Evolutionary conservation across 2,797 vertebrate species (phyloP).

Genomic region (Semaprochilodus insignis): DNA sequence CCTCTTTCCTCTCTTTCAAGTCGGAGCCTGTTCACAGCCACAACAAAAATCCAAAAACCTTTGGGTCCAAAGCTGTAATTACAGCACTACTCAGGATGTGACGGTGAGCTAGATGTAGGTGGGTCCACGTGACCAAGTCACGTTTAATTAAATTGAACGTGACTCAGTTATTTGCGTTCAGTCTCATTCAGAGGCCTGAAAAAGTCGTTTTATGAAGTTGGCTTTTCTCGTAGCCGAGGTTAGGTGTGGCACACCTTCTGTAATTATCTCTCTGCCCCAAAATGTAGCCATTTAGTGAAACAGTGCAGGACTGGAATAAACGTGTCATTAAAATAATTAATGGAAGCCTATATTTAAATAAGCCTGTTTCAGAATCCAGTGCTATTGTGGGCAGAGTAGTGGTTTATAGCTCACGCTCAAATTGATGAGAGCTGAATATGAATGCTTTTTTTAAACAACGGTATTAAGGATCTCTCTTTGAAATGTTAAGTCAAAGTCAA

Average conservation of each 20-base stretch:
- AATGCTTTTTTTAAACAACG: no score
- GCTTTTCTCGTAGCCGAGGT: conserved; percentile 28
- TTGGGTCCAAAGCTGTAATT: conserved; percentile 50
- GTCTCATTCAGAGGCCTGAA: conserved; percentile 35
- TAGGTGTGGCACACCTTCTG: conserved; percentile 45
- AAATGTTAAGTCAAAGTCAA: no score
- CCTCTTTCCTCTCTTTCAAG: conserved; percentile 48
- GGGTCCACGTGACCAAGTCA: conserved; percentile 19
- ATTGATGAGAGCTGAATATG: neutral
- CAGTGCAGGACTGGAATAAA: conserved; percentile 32
- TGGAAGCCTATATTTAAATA: neutral
- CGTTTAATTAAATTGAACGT: conserved; percentile 51
- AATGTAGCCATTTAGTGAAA: conserved; percentile 32
- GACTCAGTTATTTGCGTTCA: conserved; percentile 34
- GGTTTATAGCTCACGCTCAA: neutral
- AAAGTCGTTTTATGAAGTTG: conserved; percentile 31
- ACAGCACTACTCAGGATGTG: conserved; percentile 46
- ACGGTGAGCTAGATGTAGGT: conserved; percentile 39
- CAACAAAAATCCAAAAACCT: conserved; percentile 41
- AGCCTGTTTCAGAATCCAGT: neutral
- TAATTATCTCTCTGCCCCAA: conserved; percentile 45
- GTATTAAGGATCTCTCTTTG: neutral
- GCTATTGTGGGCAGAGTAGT: neutral
- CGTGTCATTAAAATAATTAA: conserved; percentile 42
- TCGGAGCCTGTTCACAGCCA: conserved; percentile 35